Percentiles rank a stretch among this genome's conserved stretches.
These are phyloP conservation scores for Nothobranchius kuhntae DNA, from an alignment of 2,113 vertebrate species.

Conservation along the genomic window DNA sequence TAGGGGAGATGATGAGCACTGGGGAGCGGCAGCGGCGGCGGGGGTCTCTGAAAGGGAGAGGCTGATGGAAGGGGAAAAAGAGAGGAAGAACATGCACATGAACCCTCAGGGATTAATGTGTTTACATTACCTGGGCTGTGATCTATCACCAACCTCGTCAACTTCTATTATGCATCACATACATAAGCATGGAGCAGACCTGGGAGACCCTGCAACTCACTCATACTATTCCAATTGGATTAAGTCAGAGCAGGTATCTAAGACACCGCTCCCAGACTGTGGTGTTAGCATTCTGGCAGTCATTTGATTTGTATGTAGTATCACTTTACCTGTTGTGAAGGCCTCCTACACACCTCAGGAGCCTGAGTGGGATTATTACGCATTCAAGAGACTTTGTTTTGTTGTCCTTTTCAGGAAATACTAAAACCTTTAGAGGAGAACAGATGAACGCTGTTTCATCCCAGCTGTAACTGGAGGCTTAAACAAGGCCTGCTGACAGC, in stretches of 20 bases:
- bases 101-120: slow-evolving; percentile 78
- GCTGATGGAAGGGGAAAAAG: slow-evolving; percentile 37
- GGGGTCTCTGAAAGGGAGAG: slow-evolving; percentile 25
- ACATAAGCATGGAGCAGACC: slow-evolving; percentile 69
- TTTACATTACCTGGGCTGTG: slow-evolving; percentile 80
- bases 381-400: slow-evolving; percentile 37
- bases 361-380: slow-evolving; percentile 47
- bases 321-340: slow-evolving; percentile 58
- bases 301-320: slow-evolving; percentile 68
- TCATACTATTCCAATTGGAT: slow-evolving; percentile 73
- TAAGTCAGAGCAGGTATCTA: slow-evolving; percentile 68
- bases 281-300: slow-evolving; percentile 67
- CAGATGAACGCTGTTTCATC: slow-evolving; percentile 28
- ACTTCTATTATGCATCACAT: slow-evolving; percentile 75
- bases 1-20: slow-evolving; percentile 71
- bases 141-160: slow-evolving; percentile 80
- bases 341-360: slow-evolving; percentile 53
- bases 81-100: slow-evolving; percentile 61
- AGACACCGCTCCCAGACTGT: slow-evolving; percentile 62
- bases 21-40: not conserved
- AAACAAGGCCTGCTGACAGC: slow-evolving; percentile 67
- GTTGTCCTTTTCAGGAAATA: slow-evolving; percentile 31
- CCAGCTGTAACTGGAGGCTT: slow-evolving; percentile 35
- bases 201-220: slow-evolving; percentile 69
- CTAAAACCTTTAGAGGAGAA: slow-evolving; percentile 23